Percentiles rank a stretch among this genome's conserved stretches.
Conservation (phyloP, 2,113 vertebrate genomes). For the Chlorodrepanis virens region DNA sequence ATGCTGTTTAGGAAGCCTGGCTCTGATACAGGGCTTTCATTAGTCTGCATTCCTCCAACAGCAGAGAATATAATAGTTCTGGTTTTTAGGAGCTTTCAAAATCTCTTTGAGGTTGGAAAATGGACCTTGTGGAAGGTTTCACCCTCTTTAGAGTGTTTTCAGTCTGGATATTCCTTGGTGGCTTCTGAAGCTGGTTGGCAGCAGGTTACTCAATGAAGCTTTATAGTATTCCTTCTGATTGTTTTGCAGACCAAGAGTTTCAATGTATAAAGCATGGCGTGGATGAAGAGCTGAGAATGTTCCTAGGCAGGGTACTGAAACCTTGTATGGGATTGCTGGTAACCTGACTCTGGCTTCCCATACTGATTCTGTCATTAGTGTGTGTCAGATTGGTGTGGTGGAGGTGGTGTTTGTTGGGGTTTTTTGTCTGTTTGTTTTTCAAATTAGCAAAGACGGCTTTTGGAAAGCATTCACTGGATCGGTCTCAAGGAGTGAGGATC, state of each 20-base stretch:
- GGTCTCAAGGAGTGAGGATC: background rate
- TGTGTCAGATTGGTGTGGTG: background rate
- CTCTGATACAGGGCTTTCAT: background rate
- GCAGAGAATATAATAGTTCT: background rate
- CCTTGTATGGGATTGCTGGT: background rate
- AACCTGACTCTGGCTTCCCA: background rate
- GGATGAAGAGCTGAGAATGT: background rate
- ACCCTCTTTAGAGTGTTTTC: background rate
- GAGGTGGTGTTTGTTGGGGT: background rate
- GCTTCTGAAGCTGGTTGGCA: background rate
- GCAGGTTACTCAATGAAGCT: background rate
- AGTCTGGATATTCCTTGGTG: background rate
- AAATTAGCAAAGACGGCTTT: background rate
- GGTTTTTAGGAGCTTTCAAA: background rate
- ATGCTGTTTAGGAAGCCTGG: background rate
- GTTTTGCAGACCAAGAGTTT: background rate
- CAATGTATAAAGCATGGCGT: accelerated
- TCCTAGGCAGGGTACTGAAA: background rate
- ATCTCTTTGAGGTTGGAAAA: background rate
- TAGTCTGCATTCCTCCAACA: background rate
- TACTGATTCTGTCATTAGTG: background rate
- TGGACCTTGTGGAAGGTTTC: background rate
- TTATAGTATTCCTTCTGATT: background rate
- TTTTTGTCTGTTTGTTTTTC: background rate
- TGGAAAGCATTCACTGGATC: background rate